phyloP scores from a whole-genome alignment of 2,113 vertebrate species.

The Calyptommatus sinebrachiatus region DNA sequence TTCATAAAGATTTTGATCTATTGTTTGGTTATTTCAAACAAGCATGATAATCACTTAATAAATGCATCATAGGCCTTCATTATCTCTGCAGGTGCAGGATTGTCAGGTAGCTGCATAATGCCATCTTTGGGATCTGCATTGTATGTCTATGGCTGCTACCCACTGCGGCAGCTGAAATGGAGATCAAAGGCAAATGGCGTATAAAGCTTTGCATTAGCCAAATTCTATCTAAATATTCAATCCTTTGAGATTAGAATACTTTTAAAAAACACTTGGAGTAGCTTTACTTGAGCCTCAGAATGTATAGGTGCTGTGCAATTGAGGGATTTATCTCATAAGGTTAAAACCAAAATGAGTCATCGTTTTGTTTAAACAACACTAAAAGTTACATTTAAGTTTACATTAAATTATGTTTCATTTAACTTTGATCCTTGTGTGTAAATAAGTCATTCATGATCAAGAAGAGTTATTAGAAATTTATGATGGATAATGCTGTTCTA shows the following conservation, averaged over 20 bases:
- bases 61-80: conserved; percentile 70
- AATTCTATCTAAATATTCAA: not conserved
- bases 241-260: not conserved
- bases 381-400: too few relatives aligned
- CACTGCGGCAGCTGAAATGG: not conserved
- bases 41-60: conserved; percentile 74
- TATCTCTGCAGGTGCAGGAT: conserved; percentile 59
- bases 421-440: too few relatives aligned
- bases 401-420: too few relatives aligned
- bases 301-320: not conserved
- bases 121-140: not conserved
- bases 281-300: not conserved
- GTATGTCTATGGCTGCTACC: conserved; percentile 6
- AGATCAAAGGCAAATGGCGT: conserved; percentile 21
- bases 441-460: too few relatives aligned
- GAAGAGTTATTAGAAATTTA: too few relatives aligned
- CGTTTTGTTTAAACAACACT: not conserved
- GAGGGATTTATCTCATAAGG: not conserved
- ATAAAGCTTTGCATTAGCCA: not conserved
- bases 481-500: too few relatives aligned
- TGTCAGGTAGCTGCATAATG: conserved; percentile 36
- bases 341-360: not conserved
- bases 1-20: conserved; percentile 57
- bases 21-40: conserved; percentile 67
- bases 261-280: not conserved